phyloP scores from a whole-genome alignment of 2,113 vertebrate genomes.

The Ivindomyrus marchei region DNA sequence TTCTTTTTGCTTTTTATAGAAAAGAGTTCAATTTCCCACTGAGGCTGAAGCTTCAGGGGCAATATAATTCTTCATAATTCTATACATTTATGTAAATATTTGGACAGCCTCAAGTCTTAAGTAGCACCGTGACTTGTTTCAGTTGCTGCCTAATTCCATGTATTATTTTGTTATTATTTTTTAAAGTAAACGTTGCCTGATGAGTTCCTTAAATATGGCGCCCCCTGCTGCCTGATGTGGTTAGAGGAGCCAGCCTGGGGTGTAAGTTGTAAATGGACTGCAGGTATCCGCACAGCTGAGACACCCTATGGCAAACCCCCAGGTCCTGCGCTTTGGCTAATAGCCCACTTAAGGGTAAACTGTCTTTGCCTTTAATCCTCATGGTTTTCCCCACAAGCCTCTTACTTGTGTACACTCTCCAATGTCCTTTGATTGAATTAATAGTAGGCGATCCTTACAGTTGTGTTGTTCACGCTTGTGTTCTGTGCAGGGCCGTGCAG shows the following conservation, averaged over 20 bases:
- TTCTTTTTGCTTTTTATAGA: background rate
- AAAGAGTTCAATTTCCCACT: background rate
- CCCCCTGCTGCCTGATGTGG: background rate
- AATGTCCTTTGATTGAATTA: background rate
- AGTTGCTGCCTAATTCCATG: background rate
- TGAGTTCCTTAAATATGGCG: background rate
- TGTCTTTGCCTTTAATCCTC: background rate
- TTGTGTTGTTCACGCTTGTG: background rate
- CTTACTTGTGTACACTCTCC: background rate
- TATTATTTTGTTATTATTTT: background rate
- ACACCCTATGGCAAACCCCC: background rate
- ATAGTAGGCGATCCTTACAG: background rate
- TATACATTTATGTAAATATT: background rate
- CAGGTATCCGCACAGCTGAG: background rate
- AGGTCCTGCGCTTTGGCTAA: background rate
- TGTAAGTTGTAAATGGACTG: background rate
- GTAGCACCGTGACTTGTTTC: background rate
- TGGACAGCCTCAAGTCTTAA: background rate
- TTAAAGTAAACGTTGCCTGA: background rate
- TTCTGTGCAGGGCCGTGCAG: background rate
- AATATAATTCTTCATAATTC: background rate
- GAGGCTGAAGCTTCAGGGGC: background rate
- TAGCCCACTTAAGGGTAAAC: background rate
- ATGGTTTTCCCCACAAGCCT: background rate
- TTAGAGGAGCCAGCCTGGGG: background rate